Base-by-base conservation (phyloP, 1,140 invertebrate species). In the Trichonephila clavata region DNA sequence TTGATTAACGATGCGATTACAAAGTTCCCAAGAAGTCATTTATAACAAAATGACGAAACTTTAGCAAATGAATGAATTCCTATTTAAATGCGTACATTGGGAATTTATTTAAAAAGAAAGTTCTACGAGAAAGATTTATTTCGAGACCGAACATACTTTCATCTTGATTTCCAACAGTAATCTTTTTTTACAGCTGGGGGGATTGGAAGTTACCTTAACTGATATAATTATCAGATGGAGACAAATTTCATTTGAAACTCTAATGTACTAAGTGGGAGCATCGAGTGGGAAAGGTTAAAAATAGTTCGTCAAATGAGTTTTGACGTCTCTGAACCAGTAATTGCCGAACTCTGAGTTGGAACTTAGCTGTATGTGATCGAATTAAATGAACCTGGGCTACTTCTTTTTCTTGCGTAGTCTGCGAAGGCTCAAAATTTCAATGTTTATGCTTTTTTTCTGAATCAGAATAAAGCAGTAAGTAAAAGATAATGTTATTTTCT, bases 271-370 rank as follows among this genome's bases (percentile, higher is more conserved):
- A 77, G 27, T 77, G 16, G 27, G 39, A 32, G 27, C 18, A 77
- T 68, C n/a, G 63, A 27, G 21, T 32, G n/a, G 68, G 27, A 32
- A 32, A 77, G 27, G 68, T 77, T 77, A 77, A 77, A 77, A 77
- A 77, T 77, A 77, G 27, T 32, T 77, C 27, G 18, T 77, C 68
- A 32, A 32, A 77, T 77, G 68, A 77, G 68, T 77, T 77, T 77
- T 32, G 68, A 7, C 68, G 16, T 13, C 68, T 18, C 24, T 16
- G 27, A 13, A 32, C 16, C 68, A 7, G 14, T 39, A 77, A 77
- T 77, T 77, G 68, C 27, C 13, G 24, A 32, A 27, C 27, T 77
- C 68, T 18, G 8, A 1, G 24, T 6, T 18, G 13, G 32, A 39
- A 32, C 24, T 32, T 32, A 77, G 2, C 18, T 77, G 27, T 18